Evolutionary conservation across 2,113 vertebrate species (phyloP).

Genomic region (Egretta garzetta): DNA sequence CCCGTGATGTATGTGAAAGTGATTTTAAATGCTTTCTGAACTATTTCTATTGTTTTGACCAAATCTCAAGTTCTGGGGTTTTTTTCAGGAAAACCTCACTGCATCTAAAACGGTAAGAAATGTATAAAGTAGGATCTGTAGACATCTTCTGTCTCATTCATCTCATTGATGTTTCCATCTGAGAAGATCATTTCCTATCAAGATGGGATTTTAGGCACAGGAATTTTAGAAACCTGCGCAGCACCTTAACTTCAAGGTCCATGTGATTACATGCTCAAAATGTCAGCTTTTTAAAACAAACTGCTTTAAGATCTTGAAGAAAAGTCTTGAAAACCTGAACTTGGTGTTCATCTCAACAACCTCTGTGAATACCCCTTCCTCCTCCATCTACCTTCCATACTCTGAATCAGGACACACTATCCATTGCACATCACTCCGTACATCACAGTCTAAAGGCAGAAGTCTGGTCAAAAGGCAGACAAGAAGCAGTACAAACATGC

Average conservation of each 20-base stretch:
- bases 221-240: neutral
- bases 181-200: neutral
- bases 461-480: neutral
- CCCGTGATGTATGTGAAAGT: rapidly evolving
- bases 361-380: neutral
- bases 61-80: neutral
- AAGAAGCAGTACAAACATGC: neutral
- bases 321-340: neutral
- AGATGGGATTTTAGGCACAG: neutral
- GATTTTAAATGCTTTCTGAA: neutral
- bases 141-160: neutral
- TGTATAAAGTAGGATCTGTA: neutral
- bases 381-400: neutral
- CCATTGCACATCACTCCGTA: neutral
- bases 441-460: neutral
- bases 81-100: neutral
- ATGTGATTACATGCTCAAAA: neutral
- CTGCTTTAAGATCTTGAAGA: neutral
- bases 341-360: neutral
- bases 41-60: neutral
- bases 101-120: neutral
- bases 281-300: neutral
- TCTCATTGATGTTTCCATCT: neutral
- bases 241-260: neutral
- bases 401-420: neutral